phyloP scores from a whole-genome alignment of 1,140 invertebrate genomes.

The Tribolium castaneum region DNA sequence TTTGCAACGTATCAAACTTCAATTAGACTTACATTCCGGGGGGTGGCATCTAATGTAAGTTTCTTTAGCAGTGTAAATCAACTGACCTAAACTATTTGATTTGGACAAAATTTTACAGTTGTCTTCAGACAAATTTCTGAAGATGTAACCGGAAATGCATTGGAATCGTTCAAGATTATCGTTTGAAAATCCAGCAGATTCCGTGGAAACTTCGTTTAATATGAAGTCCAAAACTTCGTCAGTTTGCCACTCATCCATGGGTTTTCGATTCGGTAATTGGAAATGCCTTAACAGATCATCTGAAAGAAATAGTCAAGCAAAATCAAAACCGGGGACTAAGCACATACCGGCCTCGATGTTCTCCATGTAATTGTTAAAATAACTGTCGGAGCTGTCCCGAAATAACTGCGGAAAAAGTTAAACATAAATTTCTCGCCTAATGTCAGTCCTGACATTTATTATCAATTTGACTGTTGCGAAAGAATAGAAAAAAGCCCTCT shows the following conservation, averaged over 20 bases:
- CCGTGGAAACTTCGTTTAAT: slow-evolving; percentile 10
- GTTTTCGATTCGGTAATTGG: not conserved
- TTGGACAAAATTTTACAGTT: slow-evolving; percentile 38
- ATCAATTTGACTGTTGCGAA: no score
- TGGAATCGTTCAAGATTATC: slow-evolving; percentile 31
- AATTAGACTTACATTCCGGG: slow-evolving; percentile 8
- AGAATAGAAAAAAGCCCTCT: no score
- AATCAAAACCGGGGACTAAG: no score
- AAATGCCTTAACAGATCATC: not conserved
- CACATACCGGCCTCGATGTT: not conserved
- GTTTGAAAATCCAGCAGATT: not conserved
- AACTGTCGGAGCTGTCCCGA: not conserved
- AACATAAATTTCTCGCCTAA: no score
- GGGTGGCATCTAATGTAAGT: slow-evolving; percentile 22
- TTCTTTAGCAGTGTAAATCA: slow-evolving; percentile 41
- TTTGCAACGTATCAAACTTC: not conserved
- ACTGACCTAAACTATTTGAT: slow-evolving; percentile 32
- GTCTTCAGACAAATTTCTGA: slow-evolving; percentile 37
- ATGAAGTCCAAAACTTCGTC: slow-evolving; percentile 42
- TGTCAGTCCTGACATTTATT: no score
- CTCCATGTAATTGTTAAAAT: not conserved
- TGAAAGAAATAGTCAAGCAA: not conserved
- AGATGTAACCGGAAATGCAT: slow-evolving; percentile 45
- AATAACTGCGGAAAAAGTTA: no score
- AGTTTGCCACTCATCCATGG: slow-evolving; percentile 43